phyloP scores from a whole-genome alignment of 1,140 invertebrate genomes.

The Trichonephila clavata region DNA sequence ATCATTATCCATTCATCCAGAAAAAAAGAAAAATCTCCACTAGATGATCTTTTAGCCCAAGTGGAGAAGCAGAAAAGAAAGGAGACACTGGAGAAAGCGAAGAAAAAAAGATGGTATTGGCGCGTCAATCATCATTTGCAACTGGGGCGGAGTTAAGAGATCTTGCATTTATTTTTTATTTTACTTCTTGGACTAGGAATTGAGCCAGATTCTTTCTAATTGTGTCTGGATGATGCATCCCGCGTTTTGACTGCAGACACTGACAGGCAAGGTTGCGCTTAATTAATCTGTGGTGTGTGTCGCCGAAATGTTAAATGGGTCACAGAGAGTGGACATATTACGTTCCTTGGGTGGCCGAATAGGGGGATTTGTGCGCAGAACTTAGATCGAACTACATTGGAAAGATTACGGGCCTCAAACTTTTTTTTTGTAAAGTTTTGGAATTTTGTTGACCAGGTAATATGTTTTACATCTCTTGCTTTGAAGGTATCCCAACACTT shows the following conservation, averaged over 20 bases:
- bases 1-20: background rate
- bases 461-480: background rate
- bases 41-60: background rate
- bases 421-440: background rate
- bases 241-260: background rate
- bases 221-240: background rate
- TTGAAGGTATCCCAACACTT: no score
- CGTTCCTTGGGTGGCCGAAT: background rate
- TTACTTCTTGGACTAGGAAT: background rate
- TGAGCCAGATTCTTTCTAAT: slow-evolving; percentile 45
- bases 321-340: background rate
- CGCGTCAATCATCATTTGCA: slow-evolving; percentile 53
- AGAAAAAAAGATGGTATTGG: slow-evolving; percentile 36
- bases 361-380: background rate
- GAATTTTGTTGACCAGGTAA: background rate
- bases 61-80: background rate
- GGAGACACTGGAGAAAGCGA: background rate
- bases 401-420: background rate
- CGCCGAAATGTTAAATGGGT: background rate
- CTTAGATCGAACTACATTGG: background rate
- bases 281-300: slow-evolving; percentile 19
- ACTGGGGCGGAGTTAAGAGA: slow-evolving; percentile 1
- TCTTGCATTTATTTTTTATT: background rate
- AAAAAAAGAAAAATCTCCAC: background rate
- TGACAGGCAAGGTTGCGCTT: slow-evolving; percentile 25